Evolutionary conservation across 2,888 invertebrate genomes (phyloP), one percentile per base, ranked within the genome.

Genomic region (Venusia cambrica): DNA sequence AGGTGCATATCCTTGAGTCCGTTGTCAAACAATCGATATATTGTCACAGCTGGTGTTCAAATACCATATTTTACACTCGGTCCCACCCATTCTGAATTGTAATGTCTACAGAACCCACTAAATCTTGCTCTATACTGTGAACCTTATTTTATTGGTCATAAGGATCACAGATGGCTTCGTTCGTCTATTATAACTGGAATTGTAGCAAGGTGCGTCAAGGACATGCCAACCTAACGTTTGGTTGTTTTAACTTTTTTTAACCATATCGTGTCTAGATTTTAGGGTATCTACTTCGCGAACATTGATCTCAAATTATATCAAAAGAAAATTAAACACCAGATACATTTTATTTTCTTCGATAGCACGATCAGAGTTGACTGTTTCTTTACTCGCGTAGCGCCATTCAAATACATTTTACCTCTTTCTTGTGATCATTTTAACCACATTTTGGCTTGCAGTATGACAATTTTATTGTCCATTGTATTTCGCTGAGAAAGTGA

Each of bases 151-250:
- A 33, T 34, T 45, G 8, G 36, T 5, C 39, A 57, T 71, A 73
- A 64, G 61, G 55, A 53, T 57, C 53, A 47, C 45, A 50, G 28
- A 35, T 33, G n/a, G n/a, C n/a, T 8, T 35, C 20, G 31, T 5
- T 20, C 50, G 46, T 46, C 51, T 53, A 37, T 47, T 58, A 56
- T 64, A 66, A 72, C 63, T 69, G 68, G 67, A 71, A 62, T 52
- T 57, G 62, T 63, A 56, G 59, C 69, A 65, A 76, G 74, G 72
- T 69, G 73, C 75, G 73, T 72, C 83, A 83, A 81, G 83, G 81
- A 78, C 80, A 63, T 52, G 55, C 61, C n/a, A n/a, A n/a, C n/a
- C 62, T 66, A 62, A 57, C 60, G 65, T 64, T 62, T 60, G 58
- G 63, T 66, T 68, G 73, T 71, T 69, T 64, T 55, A 56, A 63